A percentile compares a stretch with the other conserved stretches of the same genome.
These are phyloP conservation scores for Lepidiolamprologus cunningtoni DNA, from an alignment of 2,113 vertebrate species.

Conservation along the genomic window DNA sequence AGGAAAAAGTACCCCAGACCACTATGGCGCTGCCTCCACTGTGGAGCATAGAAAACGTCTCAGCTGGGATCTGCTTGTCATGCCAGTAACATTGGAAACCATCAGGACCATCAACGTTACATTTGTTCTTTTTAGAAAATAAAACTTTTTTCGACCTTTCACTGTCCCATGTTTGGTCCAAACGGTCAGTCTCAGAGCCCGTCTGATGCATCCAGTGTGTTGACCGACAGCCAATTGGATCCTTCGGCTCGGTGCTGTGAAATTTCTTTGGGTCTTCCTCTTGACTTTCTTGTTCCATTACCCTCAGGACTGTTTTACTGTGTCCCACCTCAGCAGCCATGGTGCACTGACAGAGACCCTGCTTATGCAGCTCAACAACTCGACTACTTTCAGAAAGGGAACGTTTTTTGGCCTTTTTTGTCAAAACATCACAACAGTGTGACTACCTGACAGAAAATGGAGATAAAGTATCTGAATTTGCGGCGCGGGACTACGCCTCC, in stretches of 20 bases:
- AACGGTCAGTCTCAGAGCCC: background rate
- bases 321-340: background rate
- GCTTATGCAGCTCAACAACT: background rate
- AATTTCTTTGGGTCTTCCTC: background rate
- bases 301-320: background rate
- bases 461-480: background rate
- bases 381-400: background rate
- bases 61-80: background rate
- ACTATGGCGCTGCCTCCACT: background rate
- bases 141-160: background rate
- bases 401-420: background rate
- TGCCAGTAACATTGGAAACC: background rate
- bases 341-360: background rate
- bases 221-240: background rate
- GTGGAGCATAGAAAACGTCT: background rate
- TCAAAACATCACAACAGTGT: background rate
- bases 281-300: background rate
- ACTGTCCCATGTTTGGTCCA: background rate
- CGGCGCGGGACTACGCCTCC: accelerated
- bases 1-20: background rate
- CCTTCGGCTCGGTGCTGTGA: background rate
- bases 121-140: background rate
- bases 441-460: background rate
- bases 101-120: background rate
- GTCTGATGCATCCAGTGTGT: background rate